Percentiles rank a stretch among this genome's conserved stretches.
These are phyloP conservation scores for Drosophila kambysellisi DNA, from an alignment of 2,888 invertebrate species.

Conservation along the genomic window DNA sequence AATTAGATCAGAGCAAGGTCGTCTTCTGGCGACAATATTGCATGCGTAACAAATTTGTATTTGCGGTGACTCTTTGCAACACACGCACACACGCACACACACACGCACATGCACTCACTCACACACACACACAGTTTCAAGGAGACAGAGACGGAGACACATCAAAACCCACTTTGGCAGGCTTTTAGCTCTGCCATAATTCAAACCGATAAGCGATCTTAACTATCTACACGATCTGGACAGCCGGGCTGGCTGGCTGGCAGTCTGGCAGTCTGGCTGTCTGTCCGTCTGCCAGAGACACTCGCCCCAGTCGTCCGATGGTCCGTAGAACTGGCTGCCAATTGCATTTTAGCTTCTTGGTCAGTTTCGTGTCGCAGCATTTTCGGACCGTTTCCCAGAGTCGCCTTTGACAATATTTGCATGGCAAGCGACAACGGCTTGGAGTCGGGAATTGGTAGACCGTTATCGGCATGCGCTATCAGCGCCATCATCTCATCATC, in stretches of 20 bases:
- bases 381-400: constrained; percentile 4
- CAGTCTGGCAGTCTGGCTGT: background rate
- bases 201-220: constrained; percentile 79
- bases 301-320: constrained; percentile 23
- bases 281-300: constrained; percentile 17
- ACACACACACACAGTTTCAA: background rate
- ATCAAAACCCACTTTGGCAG: constrained; percentile 68
- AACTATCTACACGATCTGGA: constrained; percentile 80
- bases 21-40: constrained; percentile 60
- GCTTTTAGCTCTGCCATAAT: constrained; percentile 80
- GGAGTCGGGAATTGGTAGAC: constrained; percentile 25
- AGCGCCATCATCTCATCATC: constrained; percentile 79
- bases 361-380: constrained; percentile 28
- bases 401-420: constrained; percentile 67
- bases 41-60: constrained; percentile 65
- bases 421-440: constrained; percentile 41
- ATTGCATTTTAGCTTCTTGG: constrained; percentile 63
- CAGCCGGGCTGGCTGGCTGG: constrained; percentile 37
- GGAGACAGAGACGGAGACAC: constrained; percentile 1
- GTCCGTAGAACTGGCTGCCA: constrained; percentile 39
- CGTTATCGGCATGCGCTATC: constrained; percentile 70
- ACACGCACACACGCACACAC: constrained; percentile 11
- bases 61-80: constrained; percentile 19
- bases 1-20: constrained; percentile 65
- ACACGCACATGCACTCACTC: background rate